Conservation (phyloP, 2,113 vertebrate species). For the Paedocypris sp. region DNA sequence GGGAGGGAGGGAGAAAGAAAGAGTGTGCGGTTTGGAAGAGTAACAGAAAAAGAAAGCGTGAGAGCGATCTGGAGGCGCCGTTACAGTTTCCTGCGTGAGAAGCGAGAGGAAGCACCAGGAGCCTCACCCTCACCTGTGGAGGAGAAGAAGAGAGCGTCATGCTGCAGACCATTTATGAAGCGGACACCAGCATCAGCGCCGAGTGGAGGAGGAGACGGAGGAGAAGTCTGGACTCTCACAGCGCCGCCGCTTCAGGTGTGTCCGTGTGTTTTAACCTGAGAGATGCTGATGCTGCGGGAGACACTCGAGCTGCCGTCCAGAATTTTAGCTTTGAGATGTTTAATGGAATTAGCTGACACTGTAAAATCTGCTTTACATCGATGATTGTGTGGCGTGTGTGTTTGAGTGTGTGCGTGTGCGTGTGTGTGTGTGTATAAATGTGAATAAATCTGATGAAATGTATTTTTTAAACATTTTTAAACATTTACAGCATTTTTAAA, state of each 20-base stretch:
- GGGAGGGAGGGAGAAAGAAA: constrained; percentile 2
- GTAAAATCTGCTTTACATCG: too few relatives aligned
- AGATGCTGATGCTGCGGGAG: too few relatives aligned
- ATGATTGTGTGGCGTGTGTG: too few relatives aligned
- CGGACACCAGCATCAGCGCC: constrained; percentile 32
- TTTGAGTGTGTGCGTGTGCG: too few relatives aligned
- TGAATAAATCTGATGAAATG: too few relatives aligned
- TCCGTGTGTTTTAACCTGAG: too few relatives aligned
- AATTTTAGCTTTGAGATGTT: too few relatives aligned
- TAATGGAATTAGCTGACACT: too few relatives aligned
- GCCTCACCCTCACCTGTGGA: not conserved
- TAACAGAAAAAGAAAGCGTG: constrained; percentile 15
- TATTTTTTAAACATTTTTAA: too few relatives aligned
- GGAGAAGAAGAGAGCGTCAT: constrained; percentile 1
- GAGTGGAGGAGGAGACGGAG: constrained; percentile 38
- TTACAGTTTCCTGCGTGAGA: not conserved
- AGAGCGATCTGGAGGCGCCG: constrained; percentile 13
- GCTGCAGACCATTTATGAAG: constrained; percentile 41
- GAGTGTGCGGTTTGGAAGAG: constrained; percentile 8
- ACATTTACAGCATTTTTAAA: too few relatives aligned
- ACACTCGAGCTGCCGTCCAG: too few relatives aligned
- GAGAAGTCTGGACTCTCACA: constrained; percentile 29
- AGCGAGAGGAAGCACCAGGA: constrained; percentile 1
- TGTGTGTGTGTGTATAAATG: too few relatives aligned
- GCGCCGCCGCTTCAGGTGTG: constrained; percentile 29